A percentile compares a stretch with the other conserved stretches of the same genome.
phyloP scores from a whole-genome alignment of 1,140 invertebrate species.

The Pentalonia nigronervosa region DNA sequence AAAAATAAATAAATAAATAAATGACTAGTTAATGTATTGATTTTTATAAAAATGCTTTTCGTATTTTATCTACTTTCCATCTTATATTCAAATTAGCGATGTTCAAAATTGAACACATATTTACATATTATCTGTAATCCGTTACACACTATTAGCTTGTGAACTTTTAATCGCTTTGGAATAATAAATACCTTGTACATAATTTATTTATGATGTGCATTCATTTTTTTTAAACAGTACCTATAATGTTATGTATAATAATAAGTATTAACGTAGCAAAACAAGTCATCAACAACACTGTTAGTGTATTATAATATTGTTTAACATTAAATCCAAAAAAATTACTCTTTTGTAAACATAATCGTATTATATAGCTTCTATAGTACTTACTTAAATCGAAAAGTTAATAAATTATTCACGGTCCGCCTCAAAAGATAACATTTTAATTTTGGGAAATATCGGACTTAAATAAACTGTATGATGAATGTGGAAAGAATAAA shows the following conservation, averaged over 20 bases:
- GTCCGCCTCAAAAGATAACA: neutral
- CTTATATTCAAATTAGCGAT: neutral
- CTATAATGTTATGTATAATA: neutral
- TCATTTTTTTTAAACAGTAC: neutral
- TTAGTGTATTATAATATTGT: neutral
- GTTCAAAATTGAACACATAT: neutral
- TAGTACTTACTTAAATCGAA: no score
- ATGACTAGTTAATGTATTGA: neutral
- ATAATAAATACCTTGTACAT: neutral
- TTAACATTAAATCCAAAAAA: neutral
- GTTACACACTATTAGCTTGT: neutral
- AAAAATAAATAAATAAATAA: no score
- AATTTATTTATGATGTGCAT: neutral
- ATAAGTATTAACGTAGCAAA: neutral
- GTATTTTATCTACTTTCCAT: neutral
- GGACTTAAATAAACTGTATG: no score
- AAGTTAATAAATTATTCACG: no score
- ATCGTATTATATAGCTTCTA: no score
- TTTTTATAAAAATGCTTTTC: neutral
- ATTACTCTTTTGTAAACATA: neutral
- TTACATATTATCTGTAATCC: neutral
- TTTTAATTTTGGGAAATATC: neutral
- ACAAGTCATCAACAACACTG: neutral
- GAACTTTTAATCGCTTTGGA: neutral
- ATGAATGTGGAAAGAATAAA: no score